phyloP scores from a whole-genome alignment of 2,888 invertebrate genomes.

The Amorpha juglandis region DNA sequence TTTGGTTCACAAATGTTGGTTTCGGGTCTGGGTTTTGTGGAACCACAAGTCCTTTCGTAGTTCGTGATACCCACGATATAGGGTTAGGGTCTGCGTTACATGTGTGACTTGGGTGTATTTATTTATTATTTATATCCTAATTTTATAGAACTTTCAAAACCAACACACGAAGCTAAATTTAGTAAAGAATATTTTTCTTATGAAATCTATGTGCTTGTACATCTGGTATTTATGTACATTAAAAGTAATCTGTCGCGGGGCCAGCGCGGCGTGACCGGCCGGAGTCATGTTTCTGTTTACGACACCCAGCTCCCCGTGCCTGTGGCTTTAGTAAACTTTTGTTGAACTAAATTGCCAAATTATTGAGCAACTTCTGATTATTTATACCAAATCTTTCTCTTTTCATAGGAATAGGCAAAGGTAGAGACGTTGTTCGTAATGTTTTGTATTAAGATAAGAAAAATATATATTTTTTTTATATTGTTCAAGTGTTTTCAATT shows the following conservation, averaged over 20 bases:
- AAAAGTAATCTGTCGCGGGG: slow-evolving; percentile 19
- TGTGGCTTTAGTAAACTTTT: not conserved
- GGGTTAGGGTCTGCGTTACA: too few relatives aligned
- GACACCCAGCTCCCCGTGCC: not conserved
- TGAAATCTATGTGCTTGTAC: slow-evolving; percentile 11
- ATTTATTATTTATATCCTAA: too few relatives aligned
- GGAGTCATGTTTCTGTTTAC: slow-evolving; percentile 22
- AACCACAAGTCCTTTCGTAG: too few relatives aligned
- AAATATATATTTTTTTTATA: too few relatives aligned
- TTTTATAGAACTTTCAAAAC: too few relatives aligned
- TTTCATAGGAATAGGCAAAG: not conserved
- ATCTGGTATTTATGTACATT: not conserved
- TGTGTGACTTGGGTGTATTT: too few relatives aligned
- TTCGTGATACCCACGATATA: too few relatives aligned
- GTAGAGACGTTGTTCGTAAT: not conserved
- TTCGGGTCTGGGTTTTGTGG: too few relatives aligned
- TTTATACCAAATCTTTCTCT: not conserved
- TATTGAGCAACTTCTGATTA: not conserved
- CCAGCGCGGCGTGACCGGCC: slow-evolving; percentile 17
- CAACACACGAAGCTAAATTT: not conserved
- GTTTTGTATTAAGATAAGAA: too few relatives aligned
- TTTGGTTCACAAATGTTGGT: too few relatives aligned
- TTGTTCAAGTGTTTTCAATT: too few relatives aligned
- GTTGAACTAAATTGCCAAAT: not conserved
- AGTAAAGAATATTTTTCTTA: not conserved